Base-by-base conservation (phyloP, 1,140 invertebrate species). In the Cyphomyrmex costatus region DNA sequence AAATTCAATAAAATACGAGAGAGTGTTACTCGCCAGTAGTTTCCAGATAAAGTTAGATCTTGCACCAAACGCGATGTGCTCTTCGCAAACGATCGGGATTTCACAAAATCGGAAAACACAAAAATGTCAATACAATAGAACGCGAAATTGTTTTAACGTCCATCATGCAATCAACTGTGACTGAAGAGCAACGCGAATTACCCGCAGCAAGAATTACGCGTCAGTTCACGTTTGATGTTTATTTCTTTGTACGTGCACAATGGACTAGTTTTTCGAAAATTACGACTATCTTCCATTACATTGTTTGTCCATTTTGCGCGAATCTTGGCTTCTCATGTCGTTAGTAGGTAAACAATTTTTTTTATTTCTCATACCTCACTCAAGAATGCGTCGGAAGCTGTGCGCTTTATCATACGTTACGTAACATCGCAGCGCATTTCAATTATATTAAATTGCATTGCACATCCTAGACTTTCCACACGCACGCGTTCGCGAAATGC, bases 371-470 rank as follows among this genome's bases (percentile, higher is more conserved):
- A 7, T n/a, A n/a, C n/a, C n/a, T 0, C 16, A 63, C 56, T 49
- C 56, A 16, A 53, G 24, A 33, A 65, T 27, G 10, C 46, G 8
- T 16, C 33, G 16, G 33, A 76, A 78, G 46, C 46, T 27, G 24
- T 12, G 5, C 16, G 49, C 19, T 60, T 86, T 36, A 56, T 80
- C 60, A 68, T 46, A 65, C 73, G 24, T 65, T 36, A 30, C 56
- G 27, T 24, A 51, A 46, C 61, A 21, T 65, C 36, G 24, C n/a
- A 36, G 46, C 53, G 49, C 70, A 85, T 89, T 88, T 24, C 86
- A 85, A 88, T 88, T 88, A 88, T 79, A 89, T 88, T 68, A 71
- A 89, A 88, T 88, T 68, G 82, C 74, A 42, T 66, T 27, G 56
- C 56, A 49, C 71, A 58, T 36, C 30, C 27, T 61, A 49, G 56